Base-by-base conservation (phyloP, 2,888 invertebrate genomes). In the Pardosa pseudoannulata region DNA sequence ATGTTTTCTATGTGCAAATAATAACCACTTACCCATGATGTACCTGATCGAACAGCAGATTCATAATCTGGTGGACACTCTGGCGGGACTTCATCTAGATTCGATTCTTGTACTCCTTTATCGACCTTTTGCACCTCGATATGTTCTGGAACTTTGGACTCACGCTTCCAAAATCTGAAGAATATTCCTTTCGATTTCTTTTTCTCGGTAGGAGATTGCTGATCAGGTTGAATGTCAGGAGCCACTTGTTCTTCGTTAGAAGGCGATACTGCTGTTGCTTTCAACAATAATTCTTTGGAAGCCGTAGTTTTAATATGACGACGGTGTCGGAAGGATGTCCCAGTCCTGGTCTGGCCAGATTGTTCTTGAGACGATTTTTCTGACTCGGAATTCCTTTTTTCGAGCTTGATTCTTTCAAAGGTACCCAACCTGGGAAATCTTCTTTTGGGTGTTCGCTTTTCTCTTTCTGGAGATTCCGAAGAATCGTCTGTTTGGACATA, bases 371-470 rank as follows among this genome's bases (percentile, higher is more conserved):
- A 5, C 2, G 36, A 23, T 9, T n/a, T 7, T 5, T 31, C 32
- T 7, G 23, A n/a, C n/a, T 56, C 75, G 2, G 19, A 36, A 9
- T 5, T 32, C n/a, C n/a, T 32, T 19, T 31, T 68, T 29, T 85
- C 78, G 3, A 85, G 7, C 46, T 73, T 85, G 1, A 85, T 78
- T 56, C 83, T 65, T 29, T 85, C 83, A 28, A 73, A 85, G 0
- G 83, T 85, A 7, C 83, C 83, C 1, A 85, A 29, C 27, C 83
- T 50, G 0, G 83, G 83, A 29, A 85, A 85, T 27, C 71, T 75
- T 32, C 62, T 78, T 79, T 68, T 78, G 56, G 27, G 73, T 56
- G 5, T 56, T 70, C 13, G 62, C 13, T n/a, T 76, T 65, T 2
- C 28, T n/a, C 11, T 1, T 7, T 39, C 50, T 13, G 36, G n/a